Conservation (phyloP, 30 jellyfish, hydroid and myxozoan genomes). For the Hydractinia echinata region DNA sequence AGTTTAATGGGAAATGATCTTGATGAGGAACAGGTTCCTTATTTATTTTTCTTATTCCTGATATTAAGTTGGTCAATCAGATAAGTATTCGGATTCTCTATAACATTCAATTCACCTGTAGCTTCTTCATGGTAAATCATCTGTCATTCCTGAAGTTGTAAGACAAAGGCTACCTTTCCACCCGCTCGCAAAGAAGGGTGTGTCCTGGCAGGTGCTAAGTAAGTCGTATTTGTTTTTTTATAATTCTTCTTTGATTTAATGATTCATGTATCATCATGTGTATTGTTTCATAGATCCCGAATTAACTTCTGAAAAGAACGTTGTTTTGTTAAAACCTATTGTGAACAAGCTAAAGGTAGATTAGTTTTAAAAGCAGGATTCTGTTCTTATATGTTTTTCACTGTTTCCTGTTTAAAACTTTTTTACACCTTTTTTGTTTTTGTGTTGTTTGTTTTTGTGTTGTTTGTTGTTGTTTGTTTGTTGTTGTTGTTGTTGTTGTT, state of each 20-base stretch:
- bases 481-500: no score
- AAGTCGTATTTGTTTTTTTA: neutral
- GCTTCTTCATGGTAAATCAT: constrained; percentile 59
- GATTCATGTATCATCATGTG: neutral
- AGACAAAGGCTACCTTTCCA: constrained; percentile 83
- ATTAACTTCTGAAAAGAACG: constrained; percentile 57
- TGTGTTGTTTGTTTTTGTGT: no score
- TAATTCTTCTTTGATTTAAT: neutral
- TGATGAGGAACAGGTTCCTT: constrained; percentile 26
- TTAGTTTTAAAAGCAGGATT: neutral
- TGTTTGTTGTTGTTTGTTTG: no score
- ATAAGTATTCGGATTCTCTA: no score
- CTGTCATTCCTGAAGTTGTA: constrained; percentile 50
- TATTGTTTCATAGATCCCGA: constrained; percentile 58
- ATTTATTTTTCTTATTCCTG: neutral
- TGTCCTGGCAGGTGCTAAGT: constrained; percentile 21
- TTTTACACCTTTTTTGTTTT: no score
- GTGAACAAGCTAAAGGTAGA: constrained; percentile 56
- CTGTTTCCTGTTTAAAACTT: no score
- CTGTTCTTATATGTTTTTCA: no score
- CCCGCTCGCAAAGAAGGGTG: constrained; percentile 38
- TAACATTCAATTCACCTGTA: constrained; percentile 11
- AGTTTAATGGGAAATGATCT: constrained; percentile 24
- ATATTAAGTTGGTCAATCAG: no score
- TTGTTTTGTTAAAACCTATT: constrained; percentile 46